These are phyloP conservation scores for Hemaris fuciformis DNA, from an alignment of 2,888 invertebrate species.

Conservation along the genomic window DNA sequence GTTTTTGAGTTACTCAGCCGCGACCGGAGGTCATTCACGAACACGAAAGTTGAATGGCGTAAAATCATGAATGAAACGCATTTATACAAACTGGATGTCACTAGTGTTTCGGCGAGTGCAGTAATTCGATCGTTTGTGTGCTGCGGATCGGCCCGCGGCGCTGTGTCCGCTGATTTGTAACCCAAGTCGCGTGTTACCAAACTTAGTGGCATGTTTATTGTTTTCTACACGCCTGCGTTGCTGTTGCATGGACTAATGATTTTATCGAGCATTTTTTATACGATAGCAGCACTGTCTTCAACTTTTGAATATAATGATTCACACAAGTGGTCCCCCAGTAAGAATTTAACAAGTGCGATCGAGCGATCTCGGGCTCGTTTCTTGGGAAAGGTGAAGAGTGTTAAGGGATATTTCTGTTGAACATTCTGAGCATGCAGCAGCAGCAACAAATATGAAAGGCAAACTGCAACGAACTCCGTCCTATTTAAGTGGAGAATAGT, in stretches of 20 bases:
- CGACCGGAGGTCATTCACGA: neutral
- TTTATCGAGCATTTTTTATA: too few relatives aligned
- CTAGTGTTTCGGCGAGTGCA: conserved; percentile 17
- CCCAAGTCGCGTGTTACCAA: conserved; percentile 24
- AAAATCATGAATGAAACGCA: conserved; percentile 6
- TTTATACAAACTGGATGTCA: neutral
- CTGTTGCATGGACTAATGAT: neutral
- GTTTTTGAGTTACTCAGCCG: neutral
- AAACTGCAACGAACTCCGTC: too few relatives aligned
- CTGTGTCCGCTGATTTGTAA: conserved; percentile 42
- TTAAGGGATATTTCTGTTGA: too few relatives aligned
- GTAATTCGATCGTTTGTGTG: conserved; percentile 27
- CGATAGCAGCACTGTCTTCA: too few relatives aligned
- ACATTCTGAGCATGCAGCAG: too few relatives aligned
- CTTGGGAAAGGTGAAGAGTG: too few relatives aligned
- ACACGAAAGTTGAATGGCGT: neutral
- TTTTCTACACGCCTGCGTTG: conserved; percentile 18
- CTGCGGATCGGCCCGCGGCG: conserved; percentile 13
- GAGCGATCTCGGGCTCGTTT: too few relatives aligned
- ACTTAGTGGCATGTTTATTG: conserved; percentile 44
- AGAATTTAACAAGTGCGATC: too few relatives aligned
- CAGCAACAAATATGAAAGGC: too few relatives aligned
- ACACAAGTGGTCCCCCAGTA: too few relatives aligned
- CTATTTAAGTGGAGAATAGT: too few relatives aligned
- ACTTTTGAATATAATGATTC: too few relatives aligned